Evolutionary conservation across 2,888 invertebrate genomes (phyloP).

Genomic region (Nebria salina): DNA sequence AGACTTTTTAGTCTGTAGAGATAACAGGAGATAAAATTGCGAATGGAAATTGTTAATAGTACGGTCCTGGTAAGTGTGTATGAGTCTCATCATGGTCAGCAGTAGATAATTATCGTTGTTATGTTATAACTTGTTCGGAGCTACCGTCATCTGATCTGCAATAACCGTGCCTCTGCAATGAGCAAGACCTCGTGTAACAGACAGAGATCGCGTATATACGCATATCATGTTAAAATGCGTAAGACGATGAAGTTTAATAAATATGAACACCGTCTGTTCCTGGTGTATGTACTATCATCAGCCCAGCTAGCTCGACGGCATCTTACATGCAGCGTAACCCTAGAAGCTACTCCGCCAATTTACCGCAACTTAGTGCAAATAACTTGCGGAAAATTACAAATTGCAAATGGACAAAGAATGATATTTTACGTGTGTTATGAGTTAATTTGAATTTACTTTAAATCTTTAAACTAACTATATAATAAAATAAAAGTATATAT

Average conservation of each 20-base stretch:
- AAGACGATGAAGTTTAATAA: not conserved
- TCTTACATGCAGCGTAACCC: not conserved
- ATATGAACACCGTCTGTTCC: conserved; percentile 9
- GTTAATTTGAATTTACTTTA: not conserved
- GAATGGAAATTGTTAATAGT: not conserved
- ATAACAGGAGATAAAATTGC: too few species aligned
- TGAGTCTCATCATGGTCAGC: conserved; percentile 39
- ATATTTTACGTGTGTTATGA: not conserved
- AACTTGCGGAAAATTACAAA: not conserved
- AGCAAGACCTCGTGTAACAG: not conserved
- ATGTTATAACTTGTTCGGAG: conserved; percentile 44
- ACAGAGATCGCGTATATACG: not conserved
- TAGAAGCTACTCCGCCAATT: conserved; percentile 1
- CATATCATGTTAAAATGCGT: not conserved
- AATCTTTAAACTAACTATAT: not conserved
- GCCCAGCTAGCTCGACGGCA: not conserved
- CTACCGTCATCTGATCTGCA: conserved; percentile 43
- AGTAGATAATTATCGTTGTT: conserved; percentile 46
- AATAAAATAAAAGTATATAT: too few species aligned
- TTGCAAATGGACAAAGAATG: not conserved
- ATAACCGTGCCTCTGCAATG: conserved; percentile 24
- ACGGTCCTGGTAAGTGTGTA: not conserved
- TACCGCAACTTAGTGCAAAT: conserved; percentile 1
- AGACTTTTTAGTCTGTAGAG: too few species aligned
- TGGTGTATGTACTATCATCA: not conserved